Conservation (phyloP, 2,888 invertebrate species). For the Eupsilia transversa region DNA sequence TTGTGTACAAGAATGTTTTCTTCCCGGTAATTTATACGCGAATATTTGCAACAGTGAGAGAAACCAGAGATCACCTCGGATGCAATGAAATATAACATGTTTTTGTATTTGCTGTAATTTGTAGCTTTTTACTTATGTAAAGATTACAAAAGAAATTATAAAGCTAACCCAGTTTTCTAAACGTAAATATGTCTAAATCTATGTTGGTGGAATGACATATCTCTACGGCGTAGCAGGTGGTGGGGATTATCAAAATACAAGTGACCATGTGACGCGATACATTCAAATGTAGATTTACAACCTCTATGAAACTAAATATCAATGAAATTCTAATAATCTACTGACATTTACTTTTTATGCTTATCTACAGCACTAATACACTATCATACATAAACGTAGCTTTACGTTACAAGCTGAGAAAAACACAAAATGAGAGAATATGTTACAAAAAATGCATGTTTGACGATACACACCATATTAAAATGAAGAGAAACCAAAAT, state of each 20-base stretch:
- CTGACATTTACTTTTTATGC: conserved; percentile 16
- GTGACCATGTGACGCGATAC: conserved; percentile 50
- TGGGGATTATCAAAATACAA: conserved; percentile 54
- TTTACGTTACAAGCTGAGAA: conserved; percentile 13
- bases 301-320: conserved; percentile 29
- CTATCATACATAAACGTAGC: conserved; percentile 9
- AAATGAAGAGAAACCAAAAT: conserved; percentile 77
- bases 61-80: conserved; percentile 53
- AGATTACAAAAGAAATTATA: conserved; percentile 23
- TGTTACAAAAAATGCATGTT: conserved; percentile 55
- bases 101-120: conserved; percentile 29
- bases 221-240: conserved; percentile 24
- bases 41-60: conserved; percentile 45
- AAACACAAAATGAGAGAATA: conserved; percentile 34
- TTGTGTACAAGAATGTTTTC: conserved; percentile 51
- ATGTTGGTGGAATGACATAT: conserved; percentile 1
- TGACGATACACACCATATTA: conserved; percentile 72
- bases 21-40: conserved; percentile 53
- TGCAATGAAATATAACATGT: conserved; percentile 33
- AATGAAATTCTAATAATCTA: conserved; percentile 26
- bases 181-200: conserved; percentile 23
- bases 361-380: conserved; percentile 19
- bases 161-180: conserved; percentile 27
- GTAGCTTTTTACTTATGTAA: conserved; percentile 34
- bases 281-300: conserved; percentile 39